phyloP scores from a whole-genome alignment of 2,113 vertebrate species.

The Scartelaos histophorus region DNA sequence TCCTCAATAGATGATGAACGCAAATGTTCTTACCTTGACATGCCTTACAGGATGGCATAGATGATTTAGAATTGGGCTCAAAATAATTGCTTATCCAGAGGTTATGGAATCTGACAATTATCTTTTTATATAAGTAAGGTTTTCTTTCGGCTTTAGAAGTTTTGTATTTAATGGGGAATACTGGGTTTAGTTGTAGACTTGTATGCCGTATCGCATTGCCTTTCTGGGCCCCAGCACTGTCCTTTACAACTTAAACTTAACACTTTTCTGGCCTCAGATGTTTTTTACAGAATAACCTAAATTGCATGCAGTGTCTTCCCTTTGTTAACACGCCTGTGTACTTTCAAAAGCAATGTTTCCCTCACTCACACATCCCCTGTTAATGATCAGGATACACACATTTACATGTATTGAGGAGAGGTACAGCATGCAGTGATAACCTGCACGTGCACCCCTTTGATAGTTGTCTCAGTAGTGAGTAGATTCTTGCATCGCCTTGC shows the following conservation, averaged over 20 bases:
- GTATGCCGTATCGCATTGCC: slow-evolving; percentile 49
- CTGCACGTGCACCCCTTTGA: slow-evolving; percentile 42
- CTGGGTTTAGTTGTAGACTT: neutral
- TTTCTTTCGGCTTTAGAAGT: neutral
- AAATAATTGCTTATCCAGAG: neutral
- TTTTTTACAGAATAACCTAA: slow-evolving; percentile 19
- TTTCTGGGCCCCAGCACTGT: slow-evolving; percentile 43
- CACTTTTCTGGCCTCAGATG: slow-evolving; percentile 6
- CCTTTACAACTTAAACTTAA: slow-evolving; percentile 5
- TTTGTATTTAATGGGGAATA: neutral
- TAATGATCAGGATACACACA: neutral
- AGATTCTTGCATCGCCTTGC: slow-evolving; percentile 52
- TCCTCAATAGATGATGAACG: slow-evolving; percentile 71
- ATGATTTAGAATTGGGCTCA: neutral
- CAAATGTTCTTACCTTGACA: neutral
- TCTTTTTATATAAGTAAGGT: too few species aligned
- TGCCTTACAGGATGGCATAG: neutral
- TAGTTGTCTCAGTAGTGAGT: slow-evolving; percentile 20
- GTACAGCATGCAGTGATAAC: slow-evolving; percentile 55
- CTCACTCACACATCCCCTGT: slow-evolving; percentile 31
- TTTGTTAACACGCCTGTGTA: slow-evolving; percentile 27
- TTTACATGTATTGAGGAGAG: slow-evolving; percentile 73
- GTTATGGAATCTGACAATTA: neutral
- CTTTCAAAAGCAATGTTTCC: slow-evolving; percentile 16
- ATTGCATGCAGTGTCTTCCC: slow-evolving; percentile 54